Percentiles rank a stretch among this genome's conserved stretches.
Evolutionary conservation across 2,113 vertebrate species (phyloP).

Genomic region (Dicrurus megarhynchus): DNA sequence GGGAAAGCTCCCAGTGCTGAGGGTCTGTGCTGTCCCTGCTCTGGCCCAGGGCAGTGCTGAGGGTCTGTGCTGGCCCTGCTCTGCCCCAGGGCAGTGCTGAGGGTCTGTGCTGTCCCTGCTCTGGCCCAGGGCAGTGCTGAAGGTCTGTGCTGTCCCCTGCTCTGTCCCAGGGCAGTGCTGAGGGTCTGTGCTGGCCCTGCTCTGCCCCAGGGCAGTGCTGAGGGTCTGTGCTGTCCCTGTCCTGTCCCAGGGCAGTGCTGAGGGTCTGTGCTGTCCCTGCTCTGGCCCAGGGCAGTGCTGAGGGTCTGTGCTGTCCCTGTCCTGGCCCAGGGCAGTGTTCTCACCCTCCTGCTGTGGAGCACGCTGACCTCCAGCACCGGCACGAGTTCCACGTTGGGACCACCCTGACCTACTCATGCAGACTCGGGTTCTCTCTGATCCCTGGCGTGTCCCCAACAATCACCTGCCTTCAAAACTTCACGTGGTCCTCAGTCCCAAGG

Average conservation of each 20-base stretch:
- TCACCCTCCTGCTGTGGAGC: not conserved
- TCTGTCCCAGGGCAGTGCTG: too few species aligned
- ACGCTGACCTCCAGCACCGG: not conserved
- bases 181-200: too few species aligned
- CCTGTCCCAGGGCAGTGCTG: too few species aligned
- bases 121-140: too few species aligned
- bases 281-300: not conserved
- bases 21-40: not conserved
- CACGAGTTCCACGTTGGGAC: not conserved
- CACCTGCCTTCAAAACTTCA: constrained; percentile 17
- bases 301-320: not conserved
- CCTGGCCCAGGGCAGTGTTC: not conserved
- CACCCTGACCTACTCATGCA: not conserved
- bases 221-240: not conserved
- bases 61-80: too few species aligned
- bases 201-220: too few species aligned
- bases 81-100: too few species aligned
- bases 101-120: too few species aligned
- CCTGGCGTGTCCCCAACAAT: not conserved
- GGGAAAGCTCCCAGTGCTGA: not conserved
- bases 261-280: not conserved
- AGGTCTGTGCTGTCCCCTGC: too few species aligned
- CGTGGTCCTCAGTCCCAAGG: not conserved
- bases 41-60: too few species aligned
- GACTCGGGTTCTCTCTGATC: not conserved